These are phyloP conservation scores for Ceraclea dissimilis DNA, from an alignment of 2,888 invertebrate genomes.

Conservation along the genomic window DNA sequence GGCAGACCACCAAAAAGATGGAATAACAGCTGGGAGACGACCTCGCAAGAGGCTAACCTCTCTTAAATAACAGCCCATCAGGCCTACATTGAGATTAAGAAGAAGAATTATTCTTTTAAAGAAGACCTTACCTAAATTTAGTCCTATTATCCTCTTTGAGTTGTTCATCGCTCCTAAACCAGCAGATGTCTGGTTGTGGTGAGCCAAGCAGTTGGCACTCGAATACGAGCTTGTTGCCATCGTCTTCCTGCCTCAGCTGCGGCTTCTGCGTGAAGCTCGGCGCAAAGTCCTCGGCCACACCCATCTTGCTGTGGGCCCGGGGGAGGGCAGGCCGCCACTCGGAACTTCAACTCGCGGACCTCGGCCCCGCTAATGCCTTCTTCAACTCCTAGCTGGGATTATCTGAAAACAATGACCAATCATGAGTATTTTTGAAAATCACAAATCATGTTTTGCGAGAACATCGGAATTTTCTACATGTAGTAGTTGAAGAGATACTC, in stretches of 20 bases:
- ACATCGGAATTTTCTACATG: no score
- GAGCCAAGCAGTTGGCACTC: slow-evolving; percentile 84
- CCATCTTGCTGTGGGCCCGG: slow-evolving; percentile 44
- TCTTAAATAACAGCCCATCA: no score
- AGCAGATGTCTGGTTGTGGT: slow-evolving; percentile 85
- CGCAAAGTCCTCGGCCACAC: slow-evolving; percentile 90
- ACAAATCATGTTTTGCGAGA: no score
- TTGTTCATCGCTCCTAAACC: slow-evolving; percentile 84
- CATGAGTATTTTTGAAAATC: no score
- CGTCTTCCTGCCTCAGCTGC: slow-evolving; percentile 91
- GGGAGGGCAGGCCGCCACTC: not conserved
- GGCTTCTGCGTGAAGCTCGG: slow-evolving; percentile 99
- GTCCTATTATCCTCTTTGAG: slow-evolving; percentile 79
- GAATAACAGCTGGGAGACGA: no score
- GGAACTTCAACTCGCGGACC: not conserved
- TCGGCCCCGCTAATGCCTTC: not conserved
- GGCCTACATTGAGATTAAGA: no score
- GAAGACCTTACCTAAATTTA: slow-evolving; percentile 55
- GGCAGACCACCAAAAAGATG: no score
- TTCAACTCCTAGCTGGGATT: not conserved
- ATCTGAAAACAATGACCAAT: not conserved
- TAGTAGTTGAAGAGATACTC: no score
- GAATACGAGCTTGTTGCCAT: slow-evolving; percentile 90
- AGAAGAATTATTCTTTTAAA: no score
- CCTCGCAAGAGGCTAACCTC: no score